A percentile compares a stretch with the other conserved stretches of the same genome.
Conservation (phyloP, 2,113 vertebrate genomes). For the Gorsachius goisagi region DNA sequence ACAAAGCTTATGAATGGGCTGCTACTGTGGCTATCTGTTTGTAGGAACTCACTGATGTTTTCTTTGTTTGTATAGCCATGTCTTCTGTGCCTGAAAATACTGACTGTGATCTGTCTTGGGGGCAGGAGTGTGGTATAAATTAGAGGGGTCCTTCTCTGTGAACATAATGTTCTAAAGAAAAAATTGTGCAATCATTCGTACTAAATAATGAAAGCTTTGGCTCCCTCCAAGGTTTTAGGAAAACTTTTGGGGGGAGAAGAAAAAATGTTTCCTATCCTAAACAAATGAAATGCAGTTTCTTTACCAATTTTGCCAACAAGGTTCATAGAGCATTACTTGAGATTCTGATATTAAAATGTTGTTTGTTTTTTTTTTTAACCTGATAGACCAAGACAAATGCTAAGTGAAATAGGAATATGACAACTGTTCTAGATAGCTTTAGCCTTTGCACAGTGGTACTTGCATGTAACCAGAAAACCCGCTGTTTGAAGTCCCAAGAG, state of each 20-base stretch:
- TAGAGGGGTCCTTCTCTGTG: background rate
- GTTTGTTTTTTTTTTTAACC: background rate
- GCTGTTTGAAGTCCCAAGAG: background rate
- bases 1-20: background rate
- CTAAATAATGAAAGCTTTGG: background rate
- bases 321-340: background rate
- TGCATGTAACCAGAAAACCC: background rate
- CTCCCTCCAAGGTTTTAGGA: background rate
- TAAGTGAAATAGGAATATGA: background rate
- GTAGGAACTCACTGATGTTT: background rate
- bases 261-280: background rate
- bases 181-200: background rate
- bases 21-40: background rate
- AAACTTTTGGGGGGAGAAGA: background rate
- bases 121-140: background rate
- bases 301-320: background rate
- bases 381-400: background rate
- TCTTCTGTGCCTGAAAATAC: background rate
- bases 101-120: background rate
- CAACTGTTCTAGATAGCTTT: background rate
- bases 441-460: background rate
- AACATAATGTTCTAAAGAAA: background rate
- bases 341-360: background rate
- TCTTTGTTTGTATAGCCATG: background rate
- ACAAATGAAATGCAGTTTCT: background rate